Percentiles rank a stretch among this genome's conserved stretches.
Evolutionary conservation across 2,888 invertebrate species (phyloP).

Genomic region (Agrotis puta): DNA sequence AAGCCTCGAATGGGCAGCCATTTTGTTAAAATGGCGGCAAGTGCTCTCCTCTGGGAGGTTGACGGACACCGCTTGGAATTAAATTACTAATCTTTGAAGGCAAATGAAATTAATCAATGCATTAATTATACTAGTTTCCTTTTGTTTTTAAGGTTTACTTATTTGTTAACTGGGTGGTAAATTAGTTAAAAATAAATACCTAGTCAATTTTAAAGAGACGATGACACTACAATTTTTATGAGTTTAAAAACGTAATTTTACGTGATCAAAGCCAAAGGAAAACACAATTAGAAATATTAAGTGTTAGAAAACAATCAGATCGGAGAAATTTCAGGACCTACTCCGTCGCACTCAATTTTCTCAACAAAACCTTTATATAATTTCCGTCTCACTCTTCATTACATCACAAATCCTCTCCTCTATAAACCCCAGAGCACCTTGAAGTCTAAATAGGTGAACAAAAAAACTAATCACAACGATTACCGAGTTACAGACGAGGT

Average conservation of each 20-base stretch:
- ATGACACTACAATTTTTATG: too few relatives aligned
- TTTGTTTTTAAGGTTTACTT: slow-evolving; percentile 50
- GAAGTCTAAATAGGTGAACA: slow-evolving; percentile 61
- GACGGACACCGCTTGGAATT: slow-evolving; percentile 75
- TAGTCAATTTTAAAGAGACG: too few relatives aligned
- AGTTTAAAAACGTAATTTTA: too few relatives aligned
- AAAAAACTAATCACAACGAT: slow-evolving; percentile 85
- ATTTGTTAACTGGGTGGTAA: slow-evolving; percentile 16
- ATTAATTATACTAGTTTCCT: slow-evolving; percentile 79
- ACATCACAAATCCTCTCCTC: slow-evolving; percentile 37
- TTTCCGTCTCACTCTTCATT: slow-evolving; percentile 31
- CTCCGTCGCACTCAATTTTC: neutral
- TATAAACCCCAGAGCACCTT: slow-evolving; percentile 40
- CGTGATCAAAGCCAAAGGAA: too few relatives aligned
- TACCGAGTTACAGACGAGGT: slow-evolving; percentile 80
- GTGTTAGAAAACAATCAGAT: neutral
- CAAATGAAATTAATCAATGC: slow-evolving; percentile 85
- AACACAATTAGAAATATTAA: too few relatives aligned
- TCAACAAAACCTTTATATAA: too few relatives aligned
- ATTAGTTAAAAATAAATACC: neutral
- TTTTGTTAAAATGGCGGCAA: slow-evolving; percentile 80
- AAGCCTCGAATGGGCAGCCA: slow-evolving; percentile 76
- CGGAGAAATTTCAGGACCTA: too few relatives aligned
- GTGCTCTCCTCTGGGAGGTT: slow-evolving; percentile 71
- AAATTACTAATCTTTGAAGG: slow-evolving; percentile 83